phyloP scores from a whole-genome alignment of 2,888 invertebrate genomes.

The Drosophila anomalata region DNA sequence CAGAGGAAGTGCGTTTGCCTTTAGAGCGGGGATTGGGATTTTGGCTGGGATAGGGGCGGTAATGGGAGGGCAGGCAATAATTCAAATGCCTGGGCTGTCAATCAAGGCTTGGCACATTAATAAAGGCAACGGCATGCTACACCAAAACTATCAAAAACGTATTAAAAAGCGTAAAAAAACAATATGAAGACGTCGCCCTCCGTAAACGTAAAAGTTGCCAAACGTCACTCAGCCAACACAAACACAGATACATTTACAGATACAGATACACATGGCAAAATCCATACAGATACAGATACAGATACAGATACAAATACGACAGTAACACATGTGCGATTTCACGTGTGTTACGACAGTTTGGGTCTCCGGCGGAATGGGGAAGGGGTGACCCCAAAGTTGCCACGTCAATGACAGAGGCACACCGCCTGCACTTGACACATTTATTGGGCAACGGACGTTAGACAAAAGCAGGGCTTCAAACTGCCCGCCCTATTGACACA shows the following conservation, averaged over 20 bases:
- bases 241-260: constrained; percentile 2
- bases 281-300: constrained; percentile 14
- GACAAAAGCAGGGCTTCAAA: constrained; percentile 73
- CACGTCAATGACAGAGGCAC: constrained; percentile 74
- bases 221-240: constrained; percentile 47
- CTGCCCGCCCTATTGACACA: constrained; percentile 54
- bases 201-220: constrained; percentile 45
- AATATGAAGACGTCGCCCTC: constrained; percentile 3
- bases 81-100: constrained; percentile 41
- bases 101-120: constrained; percentile 49
- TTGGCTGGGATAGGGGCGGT: background rate
- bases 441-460: constrained; percentile 70
- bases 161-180: constrained; percentile 30
- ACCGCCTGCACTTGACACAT: constrained; percentile 75
- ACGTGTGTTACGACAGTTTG: constrained; percentile 33
- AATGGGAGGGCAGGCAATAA: background rate
- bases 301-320: background rate
- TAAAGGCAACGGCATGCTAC: constrained; percentile 36
- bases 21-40: background rate
- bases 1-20: constrained; percentile 35
- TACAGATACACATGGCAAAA: background rate
- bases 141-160: constrained; percentile 46
- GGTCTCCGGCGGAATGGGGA: background rate
- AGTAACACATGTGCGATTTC: constrained; percentile 23
- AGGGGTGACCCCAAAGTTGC: constrained; percentile 54